Conservation (phyloP, 2,888 invertebrate genomes). For the Eretmocerus hayati region DNA sequence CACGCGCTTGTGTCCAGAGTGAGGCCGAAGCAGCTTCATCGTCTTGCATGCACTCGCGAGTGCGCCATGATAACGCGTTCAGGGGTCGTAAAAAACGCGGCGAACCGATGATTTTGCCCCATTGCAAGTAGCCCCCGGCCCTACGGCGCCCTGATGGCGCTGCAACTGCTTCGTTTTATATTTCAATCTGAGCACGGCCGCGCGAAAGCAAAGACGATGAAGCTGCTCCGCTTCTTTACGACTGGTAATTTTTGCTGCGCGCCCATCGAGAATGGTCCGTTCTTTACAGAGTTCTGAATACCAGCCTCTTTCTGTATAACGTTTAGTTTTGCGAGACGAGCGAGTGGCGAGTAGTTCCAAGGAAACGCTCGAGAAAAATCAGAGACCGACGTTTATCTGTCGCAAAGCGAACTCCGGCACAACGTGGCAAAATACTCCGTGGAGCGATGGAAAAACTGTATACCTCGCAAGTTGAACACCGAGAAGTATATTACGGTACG, state of each 20-base stretch:
- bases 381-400: too few relatives aligned
- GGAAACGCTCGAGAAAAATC: constrained; percentile 36
- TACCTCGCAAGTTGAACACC: too few relatives aligned
- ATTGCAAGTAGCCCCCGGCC: constrained; percentile 1
- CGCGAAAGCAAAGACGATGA: background rate
- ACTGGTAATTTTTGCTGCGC: constrained; percentile 38
- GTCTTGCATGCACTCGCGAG: background rate
- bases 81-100: constrained; percentile 7
- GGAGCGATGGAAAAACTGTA: too few relatives aligned
- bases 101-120: constrained; percentile 20
- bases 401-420: too few relatives aligned
- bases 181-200: constrained; percentile 35
- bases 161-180: constrained; percentile 31
- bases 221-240: constrained; percentile 29
- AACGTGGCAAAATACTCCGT: too few relatives aligned
- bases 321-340: constrained; percentile 15
- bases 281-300: too few relatives aligned
- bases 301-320: too few relatives aligned
- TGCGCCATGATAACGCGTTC: constrained; percentile 6
- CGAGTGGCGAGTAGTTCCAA: constrained; percentile 28
- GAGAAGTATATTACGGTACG: too few relatives aligned
- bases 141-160: background rate
- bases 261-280: too few relatives aligned
- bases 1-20: too few relatives aligned
- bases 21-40: constrained; percentile 17